Evolutionary conservation across 1,140 invertebrate species (phyloP), one percentile per base, ranked within the genome.

Genomic region (Goniozus legneri): DNA sequence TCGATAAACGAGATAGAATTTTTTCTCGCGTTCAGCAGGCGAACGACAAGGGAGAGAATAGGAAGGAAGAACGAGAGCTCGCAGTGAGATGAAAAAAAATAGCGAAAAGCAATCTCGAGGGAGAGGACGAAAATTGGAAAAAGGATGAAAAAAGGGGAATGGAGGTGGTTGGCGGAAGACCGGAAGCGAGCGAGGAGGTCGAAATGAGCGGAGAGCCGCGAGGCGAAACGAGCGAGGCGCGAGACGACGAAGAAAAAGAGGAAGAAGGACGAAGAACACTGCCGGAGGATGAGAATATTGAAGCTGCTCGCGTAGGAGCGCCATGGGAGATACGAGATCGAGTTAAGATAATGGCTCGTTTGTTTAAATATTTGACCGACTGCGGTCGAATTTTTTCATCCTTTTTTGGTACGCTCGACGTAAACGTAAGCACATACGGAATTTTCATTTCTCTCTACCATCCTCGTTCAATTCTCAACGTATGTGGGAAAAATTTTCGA

Each of bases 291-390:
- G 35, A n/a, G n/a, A n/a, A n/a, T n/a, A n/a, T n/a, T n/a, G n/a
- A n/a, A n/a, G n/a, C n/a, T n/a, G n/a, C n/a, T n/a, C n/a, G n/a
- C n/a, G n/a, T n/a, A n/a, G 40, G 56, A 63, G 68, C 61, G 65
- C 60, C 62, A 55, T 31, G 57, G n/a, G 45, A 69, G 68, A 73
- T 73, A 50, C 48, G 50, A 69, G 67, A 75, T 75, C 67, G 62
- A 71, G 68, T 71, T 73, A 65, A 70, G 67, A 72, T 75, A 72
- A 73, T 73, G 73, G 64, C 67, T 68, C 66, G 69, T 71, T 73
- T 74, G 67, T 73, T 74, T 71, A 70, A 74, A 74, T 63, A 72
- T 71, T 67, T 62, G 60, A 67, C 58, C 66, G 64, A 44, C 56
- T 56, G 60, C 40, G 42, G 47, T 46, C 49, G 48, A 54, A 61